These are phyloP conservation scores for Limosa lapponica DNA, from an alignment of 2,797 vertebrate species.

Conservation along the genomic window DNA sequence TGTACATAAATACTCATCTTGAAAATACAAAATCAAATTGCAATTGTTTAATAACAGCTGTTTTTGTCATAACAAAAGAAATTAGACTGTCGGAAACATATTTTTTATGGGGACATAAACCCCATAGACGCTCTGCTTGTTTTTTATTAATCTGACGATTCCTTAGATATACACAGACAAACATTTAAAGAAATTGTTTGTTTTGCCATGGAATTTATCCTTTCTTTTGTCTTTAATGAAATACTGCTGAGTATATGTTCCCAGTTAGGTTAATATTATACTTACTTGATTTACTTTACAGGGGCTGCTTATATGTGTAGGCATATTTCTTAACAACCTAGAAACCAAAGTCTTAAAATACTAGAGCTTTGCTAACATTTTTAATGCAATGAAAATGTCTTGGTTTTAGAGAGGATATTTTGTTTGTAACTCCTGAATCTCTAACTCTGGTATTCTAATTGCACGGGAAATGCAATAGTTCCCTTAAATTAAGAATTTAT, in stretches of 20 bases:
- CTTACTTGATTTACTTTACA: neutral
- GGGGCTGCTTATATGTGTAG: neutral
- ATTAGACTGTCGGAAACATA: neutral
- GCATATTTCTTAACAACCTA: conserved; percentile 8
- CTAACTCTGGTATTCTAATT: neutral
- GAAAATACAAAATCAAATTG: conserved; percentile 11
- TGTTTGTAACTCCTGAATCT: neutral
- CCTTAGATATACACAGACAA: neutral
- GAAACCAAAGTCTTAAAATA: neutral
- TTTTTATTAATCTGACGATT: conserved; percentile 34
- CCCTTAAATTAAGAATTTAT: neutral
- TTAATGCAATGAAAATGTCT: neutral
- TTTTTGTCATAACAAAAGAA: conserved; percentile 24
- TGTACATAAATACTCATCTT: neutral
- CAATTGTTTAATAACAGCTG: neutral
- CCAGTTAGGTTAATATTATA: neutral
- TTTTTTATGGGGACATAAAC: conserved; percentile 24
- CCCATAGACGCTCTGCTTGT: neutral
- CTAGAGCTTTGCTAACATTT: neutral
- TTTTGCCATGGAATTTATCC: neutral
- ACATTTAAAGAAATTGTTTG: neutral
- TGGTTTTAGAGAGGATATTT: neutral
- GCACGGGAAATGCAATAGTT: neutral
- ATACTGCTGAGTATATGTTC: neutral
- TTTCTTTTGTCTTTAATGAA: neutral